Base-by-base conservation (phyloP, 2,888 invertebrate species). In the Eueremaeus valkanovi region DNA sequence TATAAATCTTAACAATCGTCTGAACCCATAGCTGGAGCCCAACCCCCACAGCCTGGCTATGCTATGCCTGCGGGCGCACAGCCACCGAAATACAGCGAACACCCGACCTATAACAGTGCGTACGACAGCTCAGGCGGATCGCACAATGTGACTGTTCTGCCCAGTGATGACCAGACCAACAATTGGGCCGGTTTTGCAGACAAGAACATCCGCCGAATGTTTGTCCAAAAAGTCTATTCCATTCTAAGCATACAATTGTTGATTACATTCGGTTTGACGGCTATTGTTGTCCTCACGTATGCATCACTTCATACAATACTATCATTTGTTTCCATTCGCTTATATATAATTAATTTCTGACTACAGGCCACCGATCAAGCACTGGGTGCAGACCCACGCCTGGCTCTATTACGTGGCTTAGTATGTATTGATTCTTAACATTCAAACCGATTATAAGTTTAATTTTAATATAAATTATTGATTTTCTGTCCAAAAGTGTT, bases 211-310 rank as follows among this genome's bases (percentile, higher is more conserved):
- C 49, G 78, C 31, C 68, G 75, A 49, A 77, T 73, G 13, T 78
- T 78, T 74, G 61, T 78, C 3, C 70, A 76, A 74, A 78, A 78
- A 51, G 78, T 79, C 9, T 79, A 79, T 75, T 55, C 77, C 24
- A 79, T 79, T 31, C 63, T 66, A 3, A 66, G 63, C n/a, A 33
- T 66, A 36, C 63, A 66, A 36, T 21, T 66, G 11, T 66, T 66
- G 36, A 9, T 66, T 5, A 66, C 63, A 21, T 66, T 66, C 9
- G 63, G 63, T 36, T 21, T 66, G 36, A 66, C 63, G 9, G 63
- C 63, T 18, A n/a, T 66, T 21, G 63, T 66, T 36, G 63, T 66
- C 36, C 63, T 66, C 36, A 66, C 63, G 63, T 66, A 66, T 29
- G 27, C 9, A 18, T 18, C 11, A 49, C 3, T 49, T 18, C 13